A percentile compares a stretch with the other conserved stretches of the same genome.
Conservation (phyloP, 2,113 vertebrate species). For the Lampris incognitus region DNA sequence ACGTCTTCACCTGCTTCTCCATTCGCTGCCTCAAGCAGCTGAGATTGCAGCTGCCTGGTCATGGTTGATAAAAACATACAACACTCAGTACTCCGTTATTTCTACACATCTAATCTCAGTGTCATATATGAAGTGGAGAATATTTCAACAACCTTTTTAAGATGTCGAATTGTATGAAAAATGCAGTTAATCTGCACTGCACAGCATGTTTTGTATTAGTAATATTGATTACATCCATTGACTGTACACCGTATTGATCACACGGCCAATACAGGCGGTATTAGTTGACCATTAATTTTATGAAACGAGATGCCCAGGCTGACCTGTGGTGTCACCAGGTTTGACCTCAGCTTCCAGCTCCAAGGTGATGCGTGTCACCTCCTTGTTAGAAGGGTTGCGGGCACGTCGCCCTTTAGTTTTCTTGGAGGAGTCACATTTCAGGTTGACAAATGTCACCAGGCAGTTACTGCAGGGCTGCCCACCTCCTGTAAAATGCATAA, state of each 20-base stretch:
- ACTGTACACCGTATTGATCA: neutral
- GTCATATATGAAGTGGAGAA: neutral
- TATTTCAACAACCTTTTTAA: neutral
- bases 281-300: neutral
- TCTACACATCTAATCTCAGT: neutral
- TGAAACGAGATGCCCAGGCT: neutral
- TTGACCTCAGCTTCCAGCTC: constrained; percentile 96
- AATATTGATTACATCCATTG: neutral
- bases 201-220: neutral
- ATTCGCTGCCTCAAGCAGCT: constrained; percentile 92
- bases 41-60: constrained; percentile 89
- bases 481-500: constrained; percentile 70
- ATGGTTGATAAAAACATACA: neutral
- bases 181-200: neutral
- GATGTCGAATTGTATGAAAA: neutral
- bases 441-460: constrained; percentile 95
- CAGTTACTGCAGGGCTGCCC: constrained; percentile 92
- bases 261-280: neutral
- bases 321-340: constrained; percentile 93
- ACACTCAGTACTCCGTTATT: neutral
- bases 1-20: constrained; percentile 92
- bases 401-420: constrained; percentile 90
- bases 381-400: constrained; percentile 91
- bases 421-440: constrained; percentile 96
- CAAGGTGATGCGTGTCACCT: constrained; percentile 93